Conservation (phyloP, 1,140 invertebrate genomes). For the Gryllus bimaculatus region DNA sequence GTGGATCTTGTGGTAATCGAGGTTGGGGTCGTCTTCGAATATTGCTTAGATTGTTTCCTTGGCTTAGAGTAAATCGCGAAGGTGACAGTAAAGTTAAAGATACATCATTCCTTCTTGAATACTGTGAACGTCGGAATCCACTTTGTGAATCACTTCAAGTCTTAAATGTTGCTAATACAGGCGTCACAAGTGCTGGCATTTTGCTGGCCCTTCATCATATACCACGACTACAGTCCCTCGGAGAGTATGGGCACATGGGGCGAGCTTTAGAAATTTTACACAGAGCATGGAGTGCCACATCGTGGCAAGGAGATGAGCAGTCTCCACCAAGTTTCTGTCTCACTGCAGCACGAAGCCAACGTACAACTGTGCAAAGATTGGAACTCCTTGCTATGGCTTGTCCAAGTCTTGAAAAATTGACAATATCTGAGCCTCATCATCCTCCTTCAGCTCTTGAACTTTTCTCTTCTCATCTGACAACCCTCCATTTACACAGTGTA, state of each 20-base stretch:
- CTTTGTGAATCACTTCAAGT: conserved; percentile 36
- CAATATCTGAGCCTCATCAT: conserved; percentile 38
- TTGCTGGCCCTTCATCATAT: conserved; percentile 35
- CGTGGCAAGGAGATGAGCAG: neutral
- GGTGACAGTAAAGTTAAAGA: conserved; percentile 14
- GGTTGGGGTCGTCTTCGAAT: conserved; percentile 19
- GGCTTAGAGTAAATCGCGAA: conserved; percentile 17
- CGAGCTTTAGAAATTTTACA: conserved; percentile 37
- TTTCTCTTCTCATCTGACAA: conserved; percentile 34
- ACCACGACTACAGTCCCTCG: conserved; percentile 36
- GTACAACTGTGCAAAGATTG: conserved; percentile 33
- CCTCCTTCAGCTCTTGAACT: conserved; percentile 33
- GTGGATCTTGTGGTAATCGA: conserved; percentile 10
- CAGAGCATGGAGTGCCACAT: conserved; percentile 25
- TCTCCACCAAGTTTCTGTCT: conserved; percentile 29
- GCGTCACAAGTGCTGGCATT: conserved; percentile 37
- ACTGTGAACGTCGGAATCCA: conserved; percentile 34
- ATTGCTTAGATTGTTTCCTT: conserved; percentile 18
- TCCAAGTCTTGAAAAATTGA: conserved; percentile 35
- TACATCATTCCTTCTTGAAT: conserved; percentile 33
- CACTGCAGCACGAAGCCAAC: conserved; percentile 32
- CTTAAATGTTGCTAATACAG: conserved; percentile 39
- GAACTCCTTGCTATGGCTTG: conserved; percentile 37
- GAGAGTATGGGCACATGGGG: conserved; percentile 39
- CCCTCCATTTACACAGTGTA: conserved; percentile 36